Conservation (phyloP, 2,888 invertebrate species). For the Cephus spinipes region DNA sequence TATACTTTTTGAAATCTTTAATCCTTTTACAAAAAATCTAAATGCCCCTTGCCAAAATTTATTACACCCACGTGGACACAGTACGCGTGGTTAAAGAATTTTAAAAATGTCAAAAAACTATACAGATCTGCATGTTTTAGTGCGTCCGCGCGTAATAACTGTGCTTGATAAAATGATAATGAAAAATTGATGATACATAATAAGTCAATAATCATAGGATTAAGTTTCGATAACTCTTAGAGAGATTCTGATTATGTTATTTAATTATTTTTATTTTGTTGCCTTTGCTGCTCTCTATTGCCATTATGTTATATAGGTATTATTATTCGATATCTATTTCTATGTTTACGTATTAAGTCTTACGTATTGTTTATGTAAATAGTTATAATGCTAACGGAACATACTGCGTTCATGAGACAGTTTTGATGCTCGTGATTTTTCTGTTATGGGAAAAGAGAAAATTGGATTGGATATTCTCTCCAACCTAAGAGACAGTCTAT, state of each 20-base stretch:
- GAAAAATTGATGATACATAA: neutral
- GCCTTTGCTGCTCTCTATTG: conserved; percentile 49
- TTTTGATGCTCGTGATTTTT: neutral
- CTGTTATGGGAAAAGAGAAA: neutral
- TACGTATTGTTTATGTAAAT: neutral
- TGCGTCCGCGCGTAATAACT: neutral
- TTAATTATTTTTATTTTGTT: neutral
- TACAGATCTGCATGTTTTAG: neutral
- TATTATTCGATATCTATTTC: conserved; percentile 5
- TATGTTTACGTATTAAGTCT: neutral
- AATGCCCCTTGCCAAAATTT: neutral
- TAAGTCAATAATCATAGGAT: neutral
- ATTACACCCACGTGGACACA: neutral
- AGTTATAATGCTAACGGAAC: neutral
- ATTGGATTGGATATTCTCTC: neutral
- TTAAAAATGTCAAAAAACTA: neutral
- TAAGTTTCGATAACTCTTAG: neutral
- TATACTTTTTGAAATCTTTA: neutral
- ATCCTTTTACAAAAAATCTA: neutral
- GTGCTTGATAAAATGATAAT: neutral
- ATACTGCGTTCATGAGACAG: neutral
- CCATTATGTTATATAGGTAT: conserved; percentile 28
- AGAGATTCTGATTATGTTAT: neutral
- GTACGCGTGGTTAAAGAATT: too few species aligned
- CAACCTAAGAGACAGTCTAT: neutral